Percentiles rank a stretch among this genome's conserved stretches.
phyloP scores from a whole-genome alignment of 2,888 invertebrate species.

The Unio delphinus region DNA sequence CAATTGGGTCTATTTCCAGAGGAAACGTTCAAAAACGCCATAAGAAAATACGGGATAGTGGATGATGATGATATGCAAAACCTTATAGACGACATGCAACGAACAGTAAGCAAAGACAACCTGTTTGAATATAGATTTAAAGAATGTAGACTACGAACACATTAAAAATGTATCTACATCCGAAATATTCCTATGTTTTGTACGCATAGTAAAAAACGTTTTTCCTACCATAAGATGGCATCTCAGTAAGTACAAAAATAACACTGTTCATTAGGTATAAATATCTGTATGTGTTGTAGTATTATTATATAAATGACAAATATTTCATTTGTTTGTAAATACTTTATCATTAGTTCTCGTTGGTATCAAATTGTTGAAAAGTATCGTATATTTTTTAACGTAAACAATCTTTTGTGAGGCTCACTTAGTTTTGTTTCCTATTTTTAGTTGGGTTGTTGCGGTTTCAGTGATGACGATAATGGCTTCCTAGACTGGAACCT shows the following conservation, averaged over 20 bases:
- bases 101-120: conserved; percentile 46
- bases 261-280: too few species aligned
- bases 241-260: too few species aligned
- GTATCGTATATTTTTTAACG: too few species aligned
- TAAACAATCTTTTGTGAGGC: not conserved
- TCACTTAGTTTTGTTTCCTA: not conserved
- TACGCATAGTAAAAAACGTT: too few species aligned
- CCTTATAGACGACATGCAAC: conserved; percentile 65
- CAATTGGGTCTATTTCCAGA: conserved; percentile 58
- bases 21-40: conserved; percentile 58
- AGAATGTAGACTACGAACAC: too few species aligned
- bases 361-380: too few species aligned
- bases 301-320: too few species aligned
- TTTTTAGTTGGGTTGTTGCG: conserved; percentile 72
- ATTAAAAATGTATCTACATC: not conserved
- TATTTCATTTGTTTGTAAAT: too few species aligned
- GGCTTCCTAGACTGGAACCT: conserved; percentile 72
- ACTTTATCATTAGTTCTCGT: too few species aligned
- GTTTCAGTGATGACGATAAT: conserved; percentile 59
- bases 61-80: conserved; percentile 65
- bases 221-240: too few species aligned
- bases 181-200: too few species aligned
- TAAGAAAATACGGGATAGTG: conserved; percentile 55
- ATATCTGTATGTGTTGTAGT: too few species aligned
- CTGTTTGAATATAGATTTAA: not conserved